phyloP scores from a whole-genome alignment of 2,113 vertebrate species.

The Planiliza haematocheilus region DNA sequence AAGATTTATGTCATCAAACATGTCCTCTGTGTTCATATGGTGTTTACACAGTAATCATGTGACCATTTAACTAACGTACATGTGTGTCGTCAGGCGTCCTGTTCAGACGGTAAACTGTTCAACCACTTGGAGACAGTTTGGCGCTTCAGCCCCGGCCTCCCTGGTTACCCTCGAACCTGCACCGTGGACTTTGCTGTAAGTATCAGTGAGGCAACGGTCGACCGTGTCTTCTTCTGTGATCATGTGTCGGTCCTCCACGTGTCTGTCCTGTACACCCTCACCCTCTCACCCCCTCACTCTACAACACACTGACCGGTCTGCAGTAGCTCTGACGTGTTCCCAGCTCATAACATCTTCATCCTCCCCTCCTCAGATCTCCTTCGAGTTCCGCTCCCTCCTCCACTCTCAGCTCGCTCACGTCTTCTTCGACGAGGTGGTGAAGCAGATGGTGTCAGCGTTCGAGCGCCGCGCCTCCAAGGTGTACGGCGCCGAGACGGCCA shows the following conservation, averaged over 20 bases:
- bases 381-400: conserved; percentile 95
- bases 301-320: no score
- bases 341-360: background rate
- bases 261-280: background rate
- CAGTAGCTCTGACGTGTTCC: background rate
- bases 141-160: conserved; percentile 95
- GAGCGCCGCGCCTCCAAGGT: conserved; percentile 88
- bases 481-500: conserved; percentile 89
- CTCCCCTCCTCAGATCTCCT: conserved; percentile 87
- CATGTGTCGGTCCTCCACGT: background rate
- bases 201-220: conserved; percentile 25
- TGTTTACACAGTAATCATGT: no score
- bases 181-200: conserved; percentile 96
- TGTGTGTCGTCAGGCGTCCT: conserved; percentile 86
- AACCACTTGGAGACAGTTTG: conserved; percentile 95
- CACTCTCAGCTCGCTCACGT: conserved; percentile 93
- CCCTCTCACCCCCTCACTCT: no score
- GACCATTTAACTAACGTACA: background rate
- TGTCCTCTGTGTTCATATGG: no score
- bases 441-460: conserved; percentile 95
- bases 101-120: conserved; percentile 94
- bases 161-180: conserved; percentile 94
- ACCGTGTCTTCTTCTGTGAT: background rate
- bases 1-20: no score
- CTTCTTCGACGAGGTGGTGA: conserved; percentile 97